These are phyloP conservation scores for Papilio glaucus DNA, from an alignment of 1,140 invertebrate species.

Conservation along the genomic window DNA sequence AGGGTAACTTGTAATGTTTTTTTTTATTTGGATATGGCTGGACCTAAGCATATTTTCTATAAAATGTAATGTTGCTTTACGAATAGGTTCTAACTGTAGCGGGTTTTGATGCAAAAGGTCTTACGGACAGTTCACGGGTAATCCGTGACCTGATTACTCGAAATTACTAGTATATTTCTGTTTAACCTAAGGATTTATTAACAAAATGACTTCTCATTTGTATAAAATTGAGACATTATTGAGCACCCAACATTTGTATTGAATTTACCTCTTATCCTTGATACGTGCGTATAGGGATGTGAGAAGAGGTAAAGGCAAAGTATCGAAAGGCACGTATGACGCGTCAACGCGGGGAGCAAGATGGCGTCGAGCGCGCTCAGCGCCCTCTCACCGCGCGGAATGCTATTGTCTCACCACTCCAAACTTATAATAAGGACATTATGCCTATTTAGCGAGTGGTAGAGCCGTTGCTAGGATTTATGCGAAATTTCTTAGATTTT, in stretches of 20 bases:
- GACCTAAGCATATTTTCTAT: no score
- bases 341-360: conserved; percentile 25
- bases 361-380: conserved; percentile 32
- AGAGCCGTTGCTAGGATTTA: not conserved
- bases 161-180: no score
- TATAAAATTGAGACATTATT: no score
- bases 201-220: no score
- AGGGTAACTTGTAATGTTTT: not conserved
- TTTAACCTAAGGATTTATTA: no score
- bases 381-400: conserved; percentile 15
- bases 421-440: conserved; percentile 32
- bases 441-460: conserved; percentile 26
- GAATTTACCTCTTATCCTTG: not conserved
- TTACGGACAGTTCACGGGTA: no score
- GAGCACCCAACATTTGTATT: not conserved
- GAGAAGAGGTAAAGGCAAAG: conserved; percentile 15
- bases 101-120: no score
- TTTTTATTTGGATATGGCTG: no score
- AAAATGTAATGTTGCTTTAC: no score
- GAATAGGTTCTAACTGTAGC: no score
- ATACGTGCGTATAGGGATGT: not conserved
- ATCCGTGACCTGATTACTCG: no score
- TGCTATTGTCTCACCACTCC: conserved; percentile 35
- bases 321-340: conserved; percentile 33
- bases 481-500: not conserved